Conservation (phyloP, 2,797 vertebrate genomes). For the Falco rusticolus region DNA sequence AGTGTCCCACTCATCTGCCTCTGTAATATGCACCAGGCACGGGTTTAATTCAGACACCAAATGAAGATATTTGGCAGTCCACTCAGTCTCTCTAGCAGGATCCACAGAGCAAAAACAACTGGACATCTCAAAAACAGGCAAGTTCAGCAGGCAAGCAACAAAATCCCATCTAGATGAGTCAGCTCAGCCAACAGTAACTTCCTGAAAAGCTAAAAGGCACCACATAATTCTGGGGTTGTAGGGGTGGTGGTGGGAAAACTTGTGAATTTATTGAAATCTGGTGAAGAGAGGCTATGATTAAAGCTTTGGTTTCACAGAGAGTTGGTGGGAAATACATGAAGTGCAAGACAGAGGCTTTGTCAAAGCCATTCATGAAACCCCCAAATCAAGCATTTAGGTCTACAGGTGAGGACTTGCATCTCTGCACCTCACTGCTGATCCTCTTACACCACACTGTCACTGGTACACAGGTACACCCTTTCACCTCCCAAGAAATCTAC, state of each 20-base stretch:
- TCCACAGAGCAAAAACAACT: slow-evolving; percentile 13
- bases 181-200: slow-evolving; percentile 3
- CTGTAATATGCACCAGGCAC: background rate
- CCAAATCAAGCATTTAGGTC: rapidly evolving
- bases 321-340: rapidly evolving
- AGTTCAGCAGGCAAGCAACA: background rate
- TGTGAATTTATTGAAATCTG: background rate
- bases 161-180: slow-evolving; percentile 16
- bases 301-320: background rate
- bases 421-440: background rate
- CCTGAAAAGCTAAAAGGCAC: slow-evolving; percentile 2
- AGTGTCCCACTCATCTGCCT: background rate
- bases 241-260: background rate
- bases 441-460: background rate
- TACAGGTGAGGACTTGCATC: background rate
- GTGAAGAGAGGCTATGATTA: too few relatives aligned
- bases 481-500: background rate
- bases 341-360: background rate
- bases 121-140: background rate
- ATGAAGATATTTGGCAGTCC: background rate
- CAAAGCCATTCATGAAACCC: background rate
- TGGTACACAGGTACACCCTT: background rate
- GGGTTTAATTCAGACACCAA: background rate
- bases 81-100: background rate
- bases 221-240: background rate